Conservation (phyloP, 2,113 vertebrate species). For the Lepus europaeus region DNA sequence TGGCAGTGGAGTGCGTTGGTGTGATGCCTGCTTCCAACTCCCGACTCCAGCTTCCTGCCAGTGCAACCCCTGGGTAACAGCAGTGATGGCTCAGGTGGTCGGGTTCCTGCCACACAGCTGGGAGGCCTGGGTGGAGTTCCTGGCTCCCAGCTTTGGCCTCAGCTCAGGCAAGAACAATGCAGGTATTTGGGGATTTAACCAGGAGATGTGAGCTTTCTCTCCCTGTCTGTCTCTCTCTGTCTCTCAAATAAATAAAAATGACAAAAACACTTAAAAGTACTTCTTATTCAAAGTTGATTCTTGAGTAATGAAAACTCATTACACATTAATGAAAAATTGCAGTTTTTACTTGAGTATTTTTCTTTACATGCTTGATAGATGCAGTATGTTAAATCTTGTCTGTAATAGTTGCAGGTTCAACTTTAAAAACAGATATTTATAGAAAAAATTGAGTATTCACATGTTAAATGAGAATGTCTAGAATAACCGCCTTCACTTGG, state of each 20-base stretch:
- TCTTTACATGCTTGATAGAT: not conserved
- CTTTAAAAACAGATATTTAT: constrained; percentile 3
- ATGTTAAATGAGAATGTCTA: not conserved
- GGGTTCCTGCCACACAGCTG: too few relatives aligned
- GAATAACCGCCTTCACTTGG: not conserved
- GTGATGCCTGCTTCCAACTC: too few relatives aligned
- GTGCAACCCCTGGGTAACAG: too few relatives aligned
- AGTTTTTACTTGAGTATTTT: not conserved
- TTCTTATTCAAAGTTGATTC: not conserved
- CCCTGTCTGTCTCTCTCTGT: too few relatives aligned
- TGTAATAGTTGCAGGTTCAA: not conserved
- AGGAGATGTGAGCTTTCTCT: too few relatives aligned
- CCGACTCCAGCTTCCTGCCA: too few relatives aligned
- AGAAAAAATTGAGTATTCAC: not conserved
- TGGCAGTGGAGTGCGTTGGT: too few relatives aligned
- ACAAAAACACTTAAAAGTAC: not conserved
- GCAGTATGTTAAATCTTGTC: not conserved
- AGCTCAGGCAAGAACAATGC: too few relatives aligned
- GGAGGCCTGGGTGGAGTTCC: too few relatives aligned
- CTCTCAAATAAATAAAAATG: not conserved
- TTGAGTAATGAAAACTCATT: not conserved
- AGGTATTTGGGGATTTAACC: too few relatives aligned
- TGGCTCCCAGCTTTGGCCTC: too few relatives aligned
- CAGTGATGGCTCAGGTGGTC: too few relatives aligned
- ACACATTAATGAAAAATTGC: not conserved